Evolutionary conservation across 2,888 invertebrate species (phyloP), one percentile per base, ranked within the genome.

Genomic region (Athripsodes cinereus): DNA sequence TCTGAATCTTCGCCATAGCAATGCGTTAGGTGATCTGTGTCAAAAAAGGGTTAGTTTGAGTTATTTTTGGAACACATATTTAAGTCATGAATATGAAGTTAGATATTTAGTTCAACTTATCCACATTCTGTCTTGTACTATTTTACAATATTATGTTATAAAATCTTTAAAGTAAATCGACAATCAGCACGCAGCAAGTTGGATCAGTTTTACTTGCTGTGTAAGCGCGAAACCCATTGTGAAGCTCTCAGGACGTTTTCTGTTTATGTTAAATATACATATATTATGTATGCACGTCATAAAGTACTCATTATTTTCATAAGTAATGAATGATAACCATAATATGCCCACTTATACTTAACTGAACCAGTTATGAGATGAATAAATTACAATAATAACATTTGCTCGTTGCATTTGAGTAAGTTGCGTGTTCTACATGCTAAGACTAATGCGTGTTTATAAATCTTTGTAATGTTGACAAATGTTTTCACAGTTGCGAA

Each of bases 111-210:
- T n/a, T n/a, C n/a, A n/a, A n/a, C n/a, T n/a, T n/a, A n/a, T n/a
- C n/a, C n/a, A n/a, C n/a, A n/a, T n/a, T n/a, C n/a, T n/a, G n/a
- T n/a, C n/a, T n/a, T n/a, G n/a, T n/a, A n/a, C n/a, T n/a, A n/a
- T n/a, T n/a, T n/a, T n/a, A n/a, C n/a, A n/a, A n/a, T n/a, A n/a
- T n/a, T n/a, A n/a, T n/a, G n/a, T n/a, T n/a, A n/a, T n/a, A n/a
- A n/a, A n/a, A n/a, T 26, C 3, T 10, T 26, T 26, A 26, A 26
- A 26, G 5, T 26, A 26, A 26, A 6, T 26, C 26, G 55, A 59
- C 55, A 55, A 53, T 62, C 57, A 53, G 47, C 58, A 58, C 55
- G 53, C 46, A 56, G 58, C 59, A 54, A 48, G 53, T 60, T n/a
- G 13, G 40, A 8, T 16, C 8, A 40, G 40, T 40, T 13, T 3